Evolutionary conservation across 1,140 invertebrate species (phyloP).

Genomic region (Calliphora vicina): DNA sequence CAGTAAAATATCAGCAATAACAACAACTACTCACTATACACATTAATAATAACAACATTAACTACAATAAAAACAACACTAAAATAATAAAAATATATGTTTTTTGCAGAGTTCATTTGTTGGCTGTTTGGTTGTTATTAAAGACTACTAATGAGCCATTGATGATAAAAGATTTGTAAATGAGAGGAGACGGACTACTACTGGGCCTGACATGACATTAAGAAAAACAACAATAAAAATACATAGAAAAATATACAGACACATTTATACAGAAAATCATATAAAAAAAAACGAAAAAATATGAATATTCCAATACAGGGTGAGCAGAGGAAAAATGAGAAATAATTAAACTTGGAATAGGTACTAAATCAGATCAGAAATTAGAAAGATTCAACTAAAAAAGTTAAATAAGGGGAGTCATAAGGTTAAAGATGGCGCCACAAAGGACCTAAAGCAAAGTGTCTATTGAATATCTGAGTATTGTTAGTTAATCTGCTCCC

Average conservation of each 20-base stretch:
- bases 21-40: background rate
- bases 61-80: too few relatives aligned
- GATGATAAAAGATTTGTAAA: background rate
- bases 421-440: too few relatives aligned
- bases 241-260: background rate
- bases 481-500: too few relatives aligned
- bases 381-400: too few relatives aligned
- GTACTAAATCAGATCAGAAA: too few relatives aligned
- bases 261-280: background rate
- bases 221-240: background rate
- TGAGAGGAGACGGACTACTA: background rate
- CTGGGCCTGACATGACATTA: background rate
- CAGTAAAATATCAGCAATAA: too few relatives aligned
- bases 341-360: too few relatives aligned
- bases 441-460: too few relatives aligned
- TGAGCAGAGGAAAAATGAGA: background rate
- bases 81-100: too few relatives aligned
- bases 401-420: too few relatives aligned
- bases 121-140: background rate
- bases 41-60: background rate
- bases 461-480: too few relatives aligned
- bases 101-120: background rate
- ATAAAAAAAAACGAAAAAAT: background rate
- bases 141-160: constrained; percentile 33
- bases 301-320: background rate